Base-by-base conservation (phyloP, 2,888 invertebrate genomes). In the Xanthorhoe spadicearia region DNA sequence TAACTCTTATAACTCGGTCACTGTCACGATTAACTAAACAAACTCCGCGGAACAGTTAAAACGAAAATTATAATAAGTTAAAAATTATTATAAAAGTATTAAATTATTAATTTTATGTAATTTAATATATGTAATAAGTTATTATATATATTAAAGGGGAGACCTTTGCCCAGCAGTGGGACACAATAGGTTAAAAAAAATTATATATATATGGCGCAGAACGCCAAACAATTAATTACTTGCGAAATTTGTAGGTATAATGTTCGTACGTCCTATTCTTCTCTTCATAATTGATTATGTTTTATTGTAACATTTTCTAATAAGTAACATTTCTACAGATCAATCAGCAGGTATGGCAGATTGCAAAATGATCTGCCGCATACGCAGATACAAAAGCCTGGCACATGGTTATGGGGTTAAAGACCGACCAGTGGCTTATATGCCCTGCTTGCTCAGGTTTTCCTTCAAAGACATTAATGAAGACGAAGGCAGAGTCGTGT, bases 391-490 rank as follows among this genome's bases (percentile, higher is more conserved):
- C 84, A 92, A 95, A 49, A 94, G 95, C 0, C 83, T 96, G 0
- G 88, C 88, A 54, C 81, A 57, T 0, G 95, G 96, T 0, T 97
- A 94, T 80, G 94, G 94, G 8, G 92, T 95, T 0, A 94, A 94
- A 18, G 95, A 95, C 0, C 94, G 94, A 59, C 79, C 92, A 0
- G 93, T 95, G 0, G 83, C 88, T 0, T 97, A 95, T 81, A 93
- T 95, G 82, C 96, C 97, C 0, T 97, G 97, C 81, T 94, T 95
- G 52, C 88, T 97, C 61, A 95, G 95, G 13, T 87, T 97, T 58
- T 94, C 94, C 2, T 95, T 97, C 74, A 95, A 95, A 73, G 95
- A 96, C 70, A 88, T 94, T 0, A 89, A 83, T 1, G 94, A 95
- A 52, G 89, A 93, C 6, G 84, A 89, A 0, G 84, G 85, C 1